Base-by-base conservation (phyloP, 2,797 vertebrate genomes). In the Dicrostonyx torquatus region DNA sequence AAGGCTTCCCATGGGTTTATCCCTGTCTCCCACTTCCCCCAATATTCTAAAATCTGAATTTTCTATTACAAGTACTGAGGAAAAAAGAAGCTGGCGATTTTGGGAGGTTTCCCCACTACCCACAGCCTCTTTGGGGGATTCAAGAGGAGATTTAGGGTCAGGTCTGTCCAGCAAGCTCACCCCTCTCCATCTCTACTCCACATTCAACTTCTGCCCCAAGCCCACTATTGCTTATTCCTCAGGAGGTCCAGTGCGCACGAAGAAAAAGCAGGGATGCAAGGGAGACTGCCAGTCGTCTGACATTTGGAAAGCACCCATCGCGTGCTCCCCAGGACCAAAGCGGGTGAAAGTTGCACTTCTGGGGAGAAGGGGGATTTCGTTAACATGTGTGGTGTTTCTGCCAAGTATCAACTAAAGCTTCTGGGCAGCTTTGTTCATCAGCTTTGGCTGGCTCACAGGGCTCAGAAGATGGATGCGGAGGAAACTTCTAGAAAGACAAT, bases 241-340 rank as follows among this genome's bases (percentile, higher is more conserved):
- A 1, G 17, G 50, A 72, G 45, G 60, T 60, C 34, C 17, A 31
- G n/a, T n/a, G 14, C 31, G 91, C 68, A 95, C 66, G 76, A 96
- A 89, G 90, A 83, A 98, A 96, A 97, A 97, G 96, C 89, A 97
- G 96, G 97, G 94, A 95, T 91, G 94, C 90, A 93, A 93, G 68
- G 94, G 95, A 94, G 79, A 37, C 84, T 90, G 40, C 4, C 93
- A 85, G 45, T 88, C 97, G 55, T 91, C 93, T 98, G 97, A 98
- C 97, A 97, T 97, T 97, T 98, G 96, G 95, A 95, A 96, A 97
- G 88, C 93, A 84, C 15, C 96, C 96, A 95, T 95, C 96, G 95
- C 96, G 94, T 97, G 87, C 87, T 90, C 80, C 37, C 82, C 94
- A 94, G 76, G 96, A 97, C 75, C 73, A 93, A 92, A 97, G 78